Base-by-base conservation (phyloP, 2,113 vertebrate species). In the Hippolais icterina region DNA sequence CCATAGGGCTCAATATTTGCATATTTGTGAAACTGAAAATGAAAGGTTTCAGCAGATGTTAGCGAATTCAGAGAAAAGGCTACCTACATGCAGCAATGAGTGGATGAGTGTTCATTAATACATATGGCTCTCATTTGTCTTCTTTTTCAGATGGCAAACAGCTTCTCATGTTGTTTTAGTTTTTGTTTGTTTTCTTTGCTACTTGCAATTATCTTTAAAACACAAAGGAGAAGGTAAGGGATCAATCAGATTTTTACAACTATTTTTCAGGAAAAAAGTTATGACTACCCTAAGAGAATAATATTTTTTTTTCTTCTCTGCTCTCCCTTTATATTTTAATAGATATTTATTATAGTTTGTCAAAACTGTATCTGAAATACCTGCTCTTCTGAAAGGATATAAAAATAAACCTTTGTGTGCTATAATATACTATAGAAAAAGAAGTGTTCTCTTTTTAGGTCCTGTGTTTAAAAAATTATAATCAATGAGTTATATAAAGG, bases 281-380 rank as follows among this genome's bases (percentile, higher is more conserved):
- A 80, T 80, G 47, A 64, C 60, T 94, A 7, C 15, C 24, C 29
- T 66, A 79, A 69, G 35, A 90, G 22, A 83, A 12, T 81, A 89
- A n/a, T 4, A 8, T 10, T 63, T 64, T 88, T 64, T 88, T 92
- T 83, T 46, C 13, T 65, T 90, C 15, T 68, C 15, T 74, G 3
- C 47, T 54, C 41, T 94, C 33, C 16, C 31, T 83, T 94, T 60
- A 75, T 72, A 57, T 83, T 94, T 94, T 87, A 89, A 83, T 66
- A 31, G 63, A 59, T 91, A 90, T 70, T 95, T 94, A 92, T 85
- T 94, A 87, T 52, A 90, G 6, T 63, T 85, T 93, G 31, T 77
- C 63, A 85, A 84, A 94, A 80, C 25, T 35, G 11, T 23, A 52
- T 66, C 42, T 77, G 63, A 95, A 95, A 91, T 66, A 47, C 14